phyloP scores from a whole-genome alignment of 2,888 invertebrate genomes.

The Germaria angustata region DNA sequence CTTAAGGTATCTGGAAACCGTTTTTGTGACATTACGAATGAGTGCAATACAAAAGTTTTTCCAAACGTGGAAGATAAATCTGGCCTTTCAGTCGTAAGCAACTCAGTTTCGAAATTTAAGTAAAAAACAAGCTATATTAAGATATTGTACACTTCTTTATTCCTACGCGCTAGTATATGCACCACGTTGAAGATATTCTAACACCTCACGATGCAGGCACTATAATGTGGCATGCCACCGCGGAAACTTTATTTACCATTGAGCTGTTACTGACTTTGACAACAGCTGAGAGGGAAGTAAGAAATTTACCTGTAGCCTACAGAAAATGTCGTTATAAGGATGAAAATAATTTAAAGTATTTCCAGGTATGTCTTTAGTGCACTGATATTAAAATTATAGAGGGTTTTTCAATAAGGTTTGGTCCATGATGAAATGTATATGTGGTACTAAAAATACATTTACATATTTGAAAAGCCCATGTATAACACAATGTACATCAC shows the following conservation, averaged over 20 bases:
- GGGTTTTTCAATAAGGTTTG: too few relatives aligned
- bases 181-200: slow-evolving; percentile 74
- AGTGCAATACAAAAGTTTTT: slow-evolving; percentile 70
- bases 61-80: slow-evolving; percentile 55
- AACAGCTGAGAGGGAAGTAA: slow-evolving; percentile 73
- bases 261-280: slow-evolving; percentile 70
- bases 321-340: slow-evolving; percentile 76
- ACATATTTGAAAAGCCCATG: too few relatives aligned
- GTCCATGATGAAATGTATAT: too few relatives aligned
- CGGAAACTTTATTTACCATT: slow-evolving; percentile 68
- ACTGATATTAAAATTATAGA: too few relatives aligned
- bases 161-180: slow-evolving; percentile 71
- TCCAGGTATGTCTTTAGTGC: slow-evolving; percentile 67
- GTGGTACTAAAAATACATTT: too few relatives aligned
- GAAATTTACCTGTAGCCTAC: slow-evolving; percentile 73
- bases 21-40: slow-evolving; percentile 70
- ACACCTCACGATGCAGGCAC: slow-evolving; percentile 70
- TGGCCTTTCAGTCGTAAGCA: slow-evolving; percentile 53
- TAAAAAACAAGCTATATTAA: background rate
- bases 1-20: slow-evolving; percentile 51
- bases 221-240: slow-evolving; percentile 64
- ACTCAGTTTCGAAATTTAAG: too few relatives aligned
- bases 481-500: too few relatives aligned
- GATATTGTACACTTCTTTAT: background rate
- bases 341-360: slow-evolving; percentile 75